Conservation (phyloP, 2,888 invertebrate genomes). For the Rhodophaea formosa region DNA sequence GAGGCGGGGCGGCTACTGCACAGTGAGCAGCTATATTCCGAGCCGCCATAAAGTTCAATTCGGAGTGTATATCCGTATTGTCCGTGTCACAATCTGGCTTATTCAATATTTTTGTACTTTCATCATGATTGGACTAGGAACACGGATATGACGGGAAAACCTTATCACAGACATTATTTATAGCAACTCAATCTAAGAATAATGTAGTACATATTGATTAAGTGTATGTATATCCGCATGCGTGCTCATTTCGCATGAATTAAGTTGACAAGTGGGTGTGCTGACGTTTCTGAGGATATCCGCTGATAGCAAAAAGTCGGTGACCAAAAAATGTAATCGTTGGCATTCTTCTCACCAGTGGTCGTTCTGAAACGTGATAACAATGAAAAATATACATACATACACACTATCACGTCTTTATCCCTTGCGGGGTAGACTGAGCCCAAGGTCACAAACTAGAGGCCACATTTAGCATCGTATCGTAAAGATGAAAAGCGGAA, state of each 20-base stretch:
- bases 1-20: too few relatives aligned
- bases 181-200: background rate
- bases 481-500: too few relatives aligned
- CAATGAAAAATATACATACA: too few relatives aligned
- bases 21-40: too few relatives aligned
- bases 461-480: too few relatives aligned
- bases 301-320: conserved; percentile 19
- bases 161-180: background rate
- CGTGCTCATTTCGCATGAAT: conserved; percentile 6
- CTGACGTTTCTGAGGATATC: background rate
- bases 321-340: background rate
- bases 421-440: too few relatives aligned
- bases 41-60: too few relatives aligned
- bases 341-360: too few relatives aligned
- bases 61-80: too few relatives aligned
- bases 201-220: background rate
- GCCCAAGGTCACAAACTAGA: too few relatives aligned
- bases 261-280: conserved; percentile 1
- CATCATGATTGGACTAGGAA: background rate
- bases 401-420: too few relatives aligned
- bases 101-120: background rate
- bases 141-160: background rate
- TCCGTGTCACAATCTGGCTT: background rate
- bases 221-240: background rate
- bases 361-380: too few relatives aligned